These are phyloP conservation scores for Melanchra persicariae DNA, from an alignment of 2,888 invertebrate genomes.

Conservation along the genomic window DNA sequence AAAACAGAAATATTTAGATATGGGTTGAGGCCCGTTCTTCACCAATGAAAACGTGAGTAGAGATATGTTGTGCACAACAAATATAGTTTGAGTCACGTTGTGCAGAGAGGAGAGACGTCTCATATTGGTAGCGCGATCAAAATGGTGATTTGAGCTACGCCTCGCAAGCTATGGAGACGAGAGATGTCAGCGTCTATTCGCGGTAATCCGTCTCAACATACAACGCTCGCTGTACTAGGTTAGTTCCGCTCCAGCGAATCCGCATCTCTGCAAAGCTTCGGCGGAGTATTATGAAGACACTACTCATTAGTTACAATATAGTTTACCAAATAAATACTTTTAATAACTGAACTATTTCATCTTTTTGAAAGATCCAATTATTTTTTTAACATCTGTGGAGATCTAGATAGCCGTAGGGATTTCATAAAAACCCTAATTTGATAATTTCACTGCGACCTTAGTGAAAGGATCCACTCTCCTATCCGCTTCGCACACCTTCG, in stretches of 20 bases:
- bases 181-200: not conserved
- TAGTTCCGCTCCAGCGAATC: not conserved
- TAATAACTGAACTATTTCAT: no score
- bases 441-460: no score
- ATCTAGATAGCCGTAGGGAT: no score
- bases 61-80: not conserved
- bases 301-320: no score
- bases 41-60: not conserved
- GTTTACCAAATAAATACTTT: no score
- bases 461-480: not conserved
- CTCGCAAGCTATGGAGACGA: not conserved
- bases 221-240: not conserved
- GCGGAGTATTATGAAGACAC: not conserved
- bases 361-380: no score
- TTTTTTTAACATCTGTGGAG: no score
- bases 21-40: not conserved
- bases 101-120: not conserved
- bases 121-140: not conserved
- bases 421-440: no score
- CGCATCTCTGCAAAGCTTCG: not conserved
- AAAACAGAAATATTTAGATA: conserved; percentile 3
- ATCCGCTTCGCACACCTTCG: not conserved
- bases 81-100: not conserved
- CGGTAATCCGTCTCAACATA: not conserved
- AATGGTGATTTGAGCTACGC: not conserved